Percentiles rank a stretch among this genome's conserved stretches.
Conservation (phyloP, 2,888 invertebrate genomes). For the Sarcophaga rosellei region DNA sequence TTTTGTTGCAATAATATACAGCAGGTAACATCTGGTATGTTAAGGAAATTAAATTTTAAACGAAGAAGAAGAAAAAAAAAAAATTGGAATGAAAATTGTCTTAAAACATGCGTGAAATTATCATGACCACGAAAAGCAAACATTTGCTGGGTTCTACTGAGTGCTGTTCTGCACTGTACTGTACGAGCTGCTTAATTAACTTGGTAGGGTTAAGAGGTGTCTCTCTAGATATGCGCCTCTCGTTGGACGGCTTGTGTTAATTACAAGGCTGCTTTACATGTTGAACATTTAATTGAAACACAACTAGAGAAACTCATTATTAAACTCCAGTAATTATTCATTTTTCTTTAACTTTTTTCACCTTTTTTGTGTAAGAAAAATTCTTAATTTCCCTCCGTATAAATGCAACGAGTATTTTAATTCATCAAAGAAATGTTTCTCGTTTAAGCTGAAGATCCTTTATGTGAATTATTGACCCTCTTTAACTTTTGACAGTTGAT, state of each 20-base stretch:
- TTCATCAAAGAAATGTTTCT: not conserved
- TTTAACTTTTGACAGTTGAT: constrained; percentile 59
- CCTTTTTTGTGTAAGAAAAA: no score
- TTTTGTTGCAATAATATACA: constrained; percentile 11
- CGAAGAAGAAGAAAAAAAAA: not conserved
- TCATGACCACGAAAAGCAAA: constrained; percentile 56
- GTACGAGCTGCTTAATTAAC: not conserved
- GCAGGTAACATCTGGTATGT: constrained; percentile 57
- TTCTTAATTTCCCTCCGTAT: not conserved
- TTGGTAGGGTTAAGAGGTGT: constrained; percentile 20
- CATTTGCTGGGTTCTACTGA: constrained; percentile 15
- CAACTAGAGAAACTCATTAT: constrained; percentile 3
- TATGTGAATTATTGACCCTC: constrained; percentile 30
- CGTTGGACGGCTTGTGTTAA: constrained; percentile 17
- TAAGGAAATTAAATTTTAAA: constrained; percentile 52
- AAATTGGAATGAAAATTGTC: constrained; percentile 33
- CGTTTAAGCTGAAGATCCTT: not conserved
- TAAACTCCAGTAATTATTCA: not conserved
- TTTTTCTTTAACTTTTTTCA: not conserved
- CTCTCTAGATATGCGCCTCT: not conserved
- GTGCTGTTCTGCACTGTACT: not conserved
- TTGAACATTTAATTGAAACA: constrained; percentile 44
- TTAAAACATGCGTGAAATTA: constrained; percentile 64
- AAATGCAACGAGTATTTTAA: no score
- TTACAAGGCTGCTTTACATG: constrained; percentile 25